These are phyloP conservation scores for Nycticebus coucang DNA, from an alignment of 2,113 vertebrate species.

Conservation along the genomic window DNA sequence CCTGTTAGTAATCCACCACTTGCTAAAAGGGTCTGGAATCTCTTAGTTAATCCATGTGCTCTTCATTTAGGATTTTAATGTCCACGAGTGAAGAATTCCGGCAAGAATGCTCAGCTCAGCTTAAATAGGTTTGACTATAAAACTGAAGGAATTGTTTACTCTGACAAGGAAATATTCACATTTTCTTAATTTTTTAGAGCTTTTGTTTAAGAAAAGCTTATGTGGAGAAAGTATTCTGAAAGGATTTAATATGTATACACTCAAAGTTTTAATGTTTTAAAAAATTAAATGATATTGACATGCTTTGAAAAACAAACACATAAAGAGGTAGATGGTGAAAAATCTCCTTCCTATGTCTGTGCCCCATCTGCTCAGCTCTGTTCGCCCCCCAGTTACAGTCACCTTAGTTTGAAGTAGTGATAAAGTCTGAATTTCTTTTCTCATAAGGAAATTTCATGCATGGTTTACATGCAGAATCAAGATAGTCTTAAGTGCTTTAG, in stretches of 20 bases:
- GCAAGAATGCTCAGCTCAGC: background rate
- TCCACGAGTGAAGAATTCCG: background rate
- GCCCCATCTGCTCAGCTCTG: background rate
- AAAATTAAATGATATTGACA: background rate
- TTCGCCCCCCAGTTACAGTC: background rate
- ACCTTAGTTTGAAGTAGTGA: conserved; percentile 7
- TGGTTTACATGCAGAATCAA: background rate
- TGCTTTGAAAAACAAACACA: background rate
- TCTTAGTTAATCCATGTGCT: conserved; percentile 11
- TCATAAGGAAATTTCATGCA: background rate
- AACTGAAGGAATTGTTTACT: background rate
- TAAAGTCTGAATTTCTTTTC: background rate
- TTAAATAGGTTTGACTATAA: background rate
- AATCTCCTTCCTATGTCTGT: background rate
- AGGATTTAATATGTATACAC: background rate
- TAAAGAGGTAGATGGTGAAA: background rate
- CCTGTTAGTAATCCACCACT: conserved; percentile 73
- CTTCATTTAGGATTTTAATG: conserved; percentile 57
- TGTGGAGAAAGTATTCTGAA: background rate
- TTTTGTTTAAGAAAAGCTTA: background rate
- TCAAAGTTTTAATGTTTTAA: background rate
- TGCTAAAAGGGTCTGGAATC: conserved; percentile 21
- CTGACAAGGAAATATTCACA: background rate
- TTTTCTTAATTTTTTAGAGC: background rate
- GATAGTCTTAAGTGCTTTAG: background rate